These are phyloP conservation scores for Pectinophora gossypiella DNA, from an alignment of 1,140 invertebrate species.

Conservation along the genomic window DNA sequence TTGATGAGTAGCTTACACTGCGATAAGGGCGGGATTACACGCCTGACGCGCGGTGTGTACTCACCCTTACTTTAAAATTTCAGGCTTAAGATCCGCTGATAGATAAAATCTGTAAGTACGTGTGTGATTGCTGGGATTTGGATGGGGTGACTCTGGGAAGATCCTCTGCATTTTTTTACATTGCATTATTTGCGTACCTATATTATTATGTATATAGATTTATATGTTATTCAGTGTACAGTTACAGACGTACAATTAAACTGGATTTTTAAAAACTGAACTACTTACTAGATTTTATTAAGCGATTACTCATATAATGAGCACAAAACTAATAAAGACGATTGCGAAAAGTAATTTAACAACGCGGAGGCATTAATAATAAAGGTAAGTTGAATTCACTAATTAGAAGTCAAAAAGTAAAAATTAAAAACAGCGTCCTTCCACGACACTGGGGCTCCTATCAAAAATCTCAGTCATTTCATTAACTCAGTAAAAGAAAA, in stretches of 20 bases:
- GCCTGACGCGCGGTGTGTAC: conserved; percentile 11
- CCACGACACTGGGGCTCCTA: conserved; percentile 24
- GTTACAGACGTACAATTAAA: too few species aligned
- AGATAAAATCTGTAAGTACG: conserved; percentile 4
- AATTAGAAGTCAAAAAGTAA: conserved; percentile 19
- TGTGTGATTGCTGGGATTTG: conserved; percentile 2
- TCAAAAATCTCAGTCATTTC: conserved; percentile 61
- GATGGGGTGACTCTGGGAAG: background rate
- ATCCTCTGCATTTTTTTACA: too few species aligned
- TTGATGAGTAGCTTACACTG: conserved; percentile 44
- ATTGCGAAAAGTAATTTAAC: background rate
- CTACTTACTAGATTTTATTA: too few species aligned
- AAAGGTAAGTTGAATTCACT: conserved; percentile 21
- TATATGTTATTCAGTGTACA: too few species aligned
- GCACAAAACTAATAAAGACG: too few species aligned
- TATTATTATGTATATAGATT: too few species aligned
- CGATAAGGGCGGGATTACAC: conserved; percentile 38
- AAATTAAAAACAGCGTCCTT: conserved; percentile 21
- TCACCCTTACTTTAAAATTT: conserved; percentile 42
- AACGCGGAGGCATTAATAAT: conserved; percentile 21
- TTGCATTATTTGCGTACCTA: too few species aligned
- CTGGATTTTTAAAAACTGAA: too few species aligned
- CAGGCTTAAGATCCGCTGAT: conserved; percentile 6
- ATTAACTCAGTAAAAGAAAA: conserved; percentile 44
- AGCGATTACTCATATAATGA: too few species aligned